A percentile compares a stretch with the other conserved stretches of the same genome.
Conservation (phyloP, 2,797 vertebrate species). For the Periparus ater region DNA sequence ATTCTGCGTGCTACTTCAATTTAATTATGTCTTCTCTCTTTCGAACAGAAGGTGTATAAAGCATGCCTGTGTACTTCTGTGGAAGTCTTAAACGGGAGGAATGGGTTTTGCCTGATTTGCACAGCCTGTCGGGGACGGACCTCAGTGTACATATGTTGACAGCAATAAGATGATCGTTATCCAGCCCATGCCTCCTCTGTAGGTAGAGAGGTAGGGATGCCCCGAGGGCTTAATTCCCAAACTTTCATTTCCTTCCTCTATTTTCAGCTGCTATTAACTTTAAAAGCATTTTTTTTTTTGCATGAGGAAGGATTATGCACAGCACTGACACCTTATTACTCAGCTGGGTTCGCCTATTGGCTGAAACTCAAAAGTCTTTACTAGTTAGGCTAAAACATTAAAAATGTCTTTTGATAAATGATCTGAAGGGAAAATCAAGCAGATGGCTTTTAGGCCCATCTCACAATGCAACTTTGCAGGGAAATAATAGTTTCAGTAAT, state of each 20-base stretch:
- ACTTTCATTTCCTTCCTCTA: constrained; percentile 38
- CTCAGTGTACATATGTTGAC: neutral
- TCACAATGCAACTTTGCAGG: neutral
- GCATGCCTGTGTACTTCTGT: neutral
- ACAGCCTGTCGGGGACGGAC: neutral
- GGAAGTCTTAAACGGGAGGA: neutral
- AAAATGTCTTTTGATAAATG: constrained; percentile 60
- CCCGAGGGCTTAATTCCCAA: constrained; percentile 35
- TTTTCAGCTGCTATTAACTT: constrained; percentile 48
- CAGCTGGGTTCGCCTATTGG: neutral
- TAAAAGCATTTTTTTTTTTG: neutral
- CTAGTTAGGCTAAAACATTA: constrained; percentile 52
- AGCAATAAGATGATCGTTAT: constrained; percentile 44
- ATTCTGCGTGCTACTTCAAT: neutral
- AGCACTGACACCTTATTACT: constrained; percentile 39
- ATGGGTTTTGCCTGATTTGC: constrained; percentile 30
- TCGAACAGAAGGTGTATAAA: constrained; percentile 43
- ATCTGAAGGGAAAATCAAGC: constrained; percentile 61
- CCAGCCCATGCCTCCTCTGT: constrained; percentile 11
- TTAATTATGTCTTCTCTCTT: constrained; percentile 26
- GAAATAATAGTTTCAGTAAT: constrained; percentile 49
- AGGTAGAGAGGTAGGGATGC: constrained; percentile 19
- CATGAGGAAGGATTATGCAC: constrained; percentile 31
- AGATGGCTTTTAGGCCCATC: constrained; percentile 48
- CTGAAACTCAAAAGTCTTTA: constrained; percentile 50